These are phyloP conservation scores for Rhodinocichla rosea DNA, from an alignment of 2,113 vertebrate species.

Conservation along the genomic window DNA sequence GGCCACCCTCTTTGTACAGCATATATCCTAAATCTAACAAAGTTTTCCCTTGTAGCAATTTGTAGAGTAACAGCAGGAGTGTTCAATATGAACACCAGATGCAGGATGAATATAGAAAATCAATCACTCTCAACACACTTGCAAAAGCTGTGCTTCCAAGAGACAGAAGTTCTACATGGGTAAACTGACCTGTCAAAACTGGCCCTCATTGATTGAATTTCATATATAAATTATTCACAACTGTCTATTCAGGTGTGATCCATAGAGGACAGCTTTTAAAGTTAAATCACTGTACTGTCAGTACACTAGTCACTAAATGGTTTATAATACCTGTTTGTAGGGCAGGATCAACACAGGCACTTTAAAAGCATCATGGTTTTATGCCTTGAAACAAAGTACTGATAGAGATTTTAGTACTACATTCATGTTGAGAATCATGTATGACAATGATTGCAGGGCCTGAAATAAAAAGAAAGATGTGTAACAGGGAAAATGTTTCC, in stretches of 20 bases:
- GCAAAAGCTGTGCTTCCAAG: neutral
- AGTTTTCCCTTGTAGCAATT: neutral
- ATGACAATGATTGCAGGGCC: neutral
- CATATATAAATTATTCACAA: neutral
- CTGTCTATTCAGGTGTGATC: neutral
- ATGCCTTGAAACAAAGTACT: neutral
- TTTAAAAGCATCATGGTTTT: neutral
- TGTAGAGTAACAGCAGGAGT: neutral
- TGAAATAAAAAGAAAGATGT: neutral
- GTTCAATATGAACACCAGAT: neutral
- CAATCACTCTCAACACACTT: neutral
- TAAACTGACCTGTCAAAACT: neutral
- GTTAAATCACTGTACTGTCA: neutral
- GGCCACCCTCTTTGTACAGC: neutral
- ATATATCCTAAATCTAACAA: neutral
- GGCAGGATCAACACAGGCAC: neutral
- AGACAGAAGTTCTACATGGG: neutral
- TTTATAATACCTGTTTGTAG: neutral
- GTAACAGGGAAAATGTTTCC: neutral
- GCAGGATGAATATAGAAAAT: neutral
- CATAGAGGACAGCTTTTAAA: neutral
- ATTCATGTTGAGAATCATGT: neutral
- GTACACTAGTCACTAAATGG: neutral
- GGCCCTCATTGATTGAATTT: neutral
- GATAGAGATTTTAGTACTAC: neutral